phyloP scores from a whole-genome alignment of 2,888 invertebrate species.

The Drosophila kanekoi region DNA sequence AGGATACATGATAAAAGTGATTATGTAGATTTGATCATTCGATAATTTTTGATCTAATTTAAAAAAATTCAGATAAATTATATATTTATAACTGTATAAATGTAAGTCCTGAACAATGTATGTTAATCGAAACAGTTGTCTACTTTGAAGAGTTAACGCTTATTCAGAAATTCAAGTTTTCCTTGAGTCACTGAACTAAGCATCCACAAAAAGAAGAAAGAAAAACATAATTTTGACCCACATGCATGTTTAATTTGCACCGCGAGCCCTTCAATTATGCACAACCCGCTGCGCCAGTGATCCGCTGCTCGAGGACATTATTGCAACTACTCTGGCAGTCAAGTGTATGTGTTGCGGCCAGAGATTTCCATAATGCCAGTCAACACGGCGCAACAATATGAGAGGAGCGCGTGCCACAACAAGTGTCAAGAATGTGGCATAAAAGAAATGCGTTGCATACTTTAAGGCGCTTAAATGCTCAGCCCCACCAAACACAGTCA shows the following conservation, averaged over 20 bases:
- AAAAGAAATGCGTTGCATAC: constrained; percentile 59
- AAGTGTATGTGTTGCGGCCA: constrained; percentile 28
- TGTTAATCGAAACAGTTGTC: neutral
- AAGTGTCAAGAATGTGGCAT: constrained; percentile 62
- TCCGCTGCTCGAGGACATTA: neutral
- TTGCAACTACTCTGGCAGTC: constrained; percentile 35
- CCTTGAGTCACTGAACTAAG: constrained; percentile 5
- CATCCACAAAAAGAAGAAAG: neutral
- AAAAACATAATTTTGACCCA: constrained; percentile 49
- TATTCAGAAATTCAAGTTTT: neutral
- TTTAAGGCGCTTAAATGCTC: constrained; percentile 77
- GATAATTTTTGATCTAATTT: too few relatives aligned
- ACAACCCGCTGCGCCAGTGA: constrained; percentile 37
- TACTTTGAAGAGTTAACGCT: neutral
- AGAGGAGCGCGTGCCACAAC: constrained; percentile 58
- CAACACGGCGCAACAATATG: constrained; percentile 15
- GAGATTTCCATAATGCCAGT: constrained; percentile 50
- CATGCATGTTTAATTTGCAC: constrained; percentile 47
- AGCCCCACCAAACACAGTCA: constrained; percentile 23
- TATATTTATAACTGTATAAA: too few relatives aligned
- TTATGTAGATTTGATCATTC: too few relatives aligned
- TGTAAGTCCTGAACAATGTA: too few relatives aligned
- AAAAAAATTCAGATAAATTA: too few relatives aligned
- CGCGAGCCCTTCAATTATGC: constrained; percentile 53
- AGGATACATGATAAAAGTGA: too few relatives aligned